phyloP scores from a whole-genome alignment of 2,113 vertebrate species.

The Equus quagga region DNA sequence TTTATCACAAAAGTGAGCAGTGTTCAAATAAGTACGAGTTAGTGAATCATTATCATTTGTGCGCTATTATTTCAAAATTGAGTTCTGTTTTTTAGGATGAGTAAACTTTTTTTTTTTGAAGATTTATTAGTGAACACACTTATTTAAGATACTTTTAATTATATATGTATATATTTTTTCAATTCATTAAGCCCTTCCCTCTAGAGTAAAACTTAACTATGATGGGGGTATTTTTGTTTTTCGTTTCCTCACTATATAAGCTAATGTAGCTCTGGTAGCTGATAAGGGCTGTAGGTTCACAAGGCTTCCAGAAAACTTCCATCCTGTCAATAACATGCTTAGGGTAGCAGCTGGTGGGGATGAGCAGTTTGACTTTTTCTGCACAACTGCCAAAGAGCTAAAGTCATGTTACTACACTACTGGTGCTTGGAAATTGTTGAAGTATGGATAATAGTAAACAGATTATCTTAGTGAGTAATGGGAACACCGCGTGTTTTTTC shows the following conservation, averaged over 20 bases:
- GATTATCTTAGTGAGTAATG: conserved; percentile 48
- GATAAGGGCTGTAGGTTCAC: neutral
- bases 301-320: neutral
- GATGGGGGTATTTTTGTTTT: neutral
- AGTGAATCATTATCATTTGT: conserved; percentile 58
- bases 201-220: neutral
- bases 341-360: neutral
- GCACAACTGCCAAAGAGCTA: neutral
- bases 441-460: conserved; percentile 21
- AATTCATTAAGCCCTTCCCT: neutral
- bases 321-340: neutral
- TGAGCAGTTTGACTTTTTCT: rapidly evolving
- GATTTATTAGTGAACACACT: neutral
- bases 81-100: neutral
- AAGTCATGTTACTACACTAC: neutral
- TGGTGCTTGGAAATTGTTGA: conserved; percentile 5
- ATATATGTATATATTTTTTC: neutral
- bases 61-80: conserved; percentile 49
- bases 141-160: conserved; percentile 9
- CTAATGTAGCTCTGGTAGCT: neutral
- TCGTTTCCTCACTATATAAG: neutral
- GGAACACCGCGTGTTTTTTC: neutral
- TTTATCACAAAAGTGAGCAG: conserved; percentile 31
- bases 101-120: neutral
- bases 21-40: conserved; percentile 48